Conservation (phyloP, 2,888 invertebrate species). For the Coremacera marginata region DNA sequence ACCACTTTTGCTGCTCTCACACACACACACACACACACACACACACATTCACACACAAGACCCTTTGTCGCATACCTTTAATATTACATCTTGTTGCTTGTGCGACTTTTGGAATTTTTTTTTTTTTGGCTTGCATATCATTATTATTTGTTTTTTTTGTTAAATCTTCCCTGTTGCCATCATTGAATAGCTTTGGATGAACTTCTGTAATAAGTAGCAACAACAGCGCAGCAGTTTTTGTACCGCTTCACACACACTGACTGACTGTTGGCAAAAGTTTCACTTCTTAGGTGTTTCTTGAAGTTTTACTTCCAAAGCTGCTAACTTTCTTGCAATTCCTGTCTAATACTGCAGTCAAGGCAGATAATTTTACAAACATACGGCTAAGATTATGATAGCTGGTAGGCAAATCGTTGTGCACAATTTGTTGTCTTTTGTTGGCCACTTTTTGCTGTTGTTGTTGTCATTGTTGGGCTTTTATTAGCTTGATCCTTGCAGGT, state of each 20-base stretch:
- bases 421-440: neutral
- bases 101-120: neutral
- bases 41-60: neutral
- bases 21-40: neutral
- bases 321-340: neutral
- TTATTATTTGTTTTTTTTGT: too few species aligned
- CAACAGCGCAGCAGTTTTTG: neutral
- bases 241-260: neutral
- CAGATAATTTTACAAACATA: slow-evolving; percentile 26
- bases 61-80: neutral
- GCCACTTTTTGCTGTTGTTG: neutral
- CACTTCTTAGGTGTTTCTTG: neutral
- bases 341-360: slow-evolving; percentile 16
- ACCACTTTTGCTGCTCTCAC: neutral
- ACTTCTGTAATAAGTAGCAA: slow-evolving; percentile 12
- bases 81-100: neutral
- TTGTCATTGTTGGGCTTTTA: neutral
- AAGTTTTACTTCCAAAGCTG: neutral
- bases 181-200: neutral
- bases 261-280: neutral
- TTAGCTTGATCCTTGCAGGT: neutral
- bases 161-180: neutral
- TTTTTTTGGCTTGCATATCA: too few species aligned
- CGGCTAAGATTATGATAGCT: slow-evolving; percentile 20
- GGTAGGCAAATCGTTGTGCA: slow-evolving; percentile 21